These are phyloP conservation scores for Danio albolineatus DNA, from an alignment of 2,797 vertebrate species.

Conservation along the genomic window DNA sequence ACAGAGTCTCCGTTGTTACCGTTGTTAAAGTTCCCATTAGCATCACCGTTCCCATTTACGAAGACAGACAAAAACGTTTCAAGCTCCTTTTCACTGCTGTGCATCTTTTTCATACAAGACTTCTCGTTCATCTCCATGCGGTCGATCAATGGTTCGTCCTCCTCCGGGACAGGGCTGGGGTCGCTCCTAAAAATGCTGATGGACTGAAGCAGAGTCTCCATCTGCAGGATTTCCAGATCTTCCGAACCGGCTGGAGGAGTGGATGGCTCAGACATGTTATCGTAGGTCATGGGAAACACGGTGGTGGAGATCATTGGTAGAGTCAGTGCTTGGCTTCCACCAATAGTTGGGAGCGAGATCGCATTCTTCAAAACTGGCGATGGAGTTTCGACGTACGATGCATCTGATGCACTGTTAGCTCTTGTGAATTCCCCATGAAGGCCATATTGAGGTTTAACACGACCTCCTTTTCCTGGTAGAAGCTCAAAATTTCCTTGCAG, in stretches of 20 bases:
- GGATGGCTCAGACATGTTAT: constrained; percentile 67
- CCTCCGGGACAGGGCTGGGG: constrained; percentile 74
- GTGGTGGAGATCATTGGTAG: constrained; percentile 88
- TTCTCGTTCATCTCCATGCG: constrained; percentile 82
- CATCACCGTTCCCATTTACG: constrained; percentile 71
- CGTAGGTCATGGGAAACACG: constrained; percentile 84
- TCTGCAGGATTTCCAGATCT: constrained; percentile 86
- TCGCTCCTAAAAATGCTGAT: constrained; percentile 87
- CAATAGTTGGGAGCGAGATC: constrained; percentile 96
- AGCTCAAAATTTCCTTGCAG: constrained; percentile 97
- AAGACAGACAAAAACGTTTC: constrained; percentile 73
- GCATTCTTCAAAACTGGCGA: constrained; percentile 98
- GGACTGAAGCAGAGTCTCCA: constrained; percentile 85
- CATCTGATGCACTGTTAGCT: constrained; percentile 93
- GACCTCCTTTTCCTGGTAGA: constrained; percentile 86
- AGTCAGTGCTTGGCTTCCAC: constrained; percentile 93
- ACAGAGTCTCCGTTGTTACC: constrained; percentile 66
- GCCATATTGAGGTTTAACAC: constrained; percentile 76
- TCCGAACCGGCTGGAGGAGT: constrained; percentile 74
- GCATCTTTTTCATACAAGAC: constrained; percentile 73
- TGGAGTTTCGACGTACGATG: constrained; percentile 90
- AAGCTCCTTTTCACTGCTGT: constrained; percentile 78
- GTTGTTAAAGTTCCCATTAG: constrained; percentile 70
- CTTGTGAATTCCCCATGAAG: constrained; percentile 88
- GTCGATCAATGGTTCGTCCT: constrained; percentile 81